Percentiles rank a stretch among this genome's conserved stretches.
Conservation (phyloP, 2,888 invertebrate species). For the Temnothorax ravouxi region DNA sequence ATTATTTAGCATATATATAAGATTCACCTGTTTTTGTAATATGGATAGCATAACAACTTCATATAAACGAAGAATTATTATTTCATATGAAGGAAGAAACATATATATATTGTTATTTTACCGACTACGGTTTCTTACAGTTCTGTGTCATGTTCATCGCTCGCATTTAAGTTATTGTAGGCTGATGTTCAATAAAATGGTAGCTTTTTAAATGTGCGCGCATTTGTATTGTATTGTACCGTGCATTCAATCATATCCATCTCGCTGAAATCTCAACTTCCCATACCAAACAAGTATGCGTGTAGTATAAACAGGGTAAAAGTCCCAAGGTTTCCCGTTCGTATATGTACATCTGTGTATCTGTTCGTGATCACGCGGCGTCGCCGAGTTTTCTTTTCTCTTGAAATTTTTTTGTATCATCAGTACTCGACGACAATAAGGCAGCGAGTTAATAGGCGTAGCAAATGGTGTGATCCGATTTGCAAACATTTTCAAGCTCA, state of each 20-base stretch:
- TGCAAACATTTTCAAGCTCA: not conserved
- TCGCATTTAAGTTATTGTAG: slow-evolving; percentile 28
- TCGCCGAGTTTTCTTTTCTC: slow-evolving; percentile 40
- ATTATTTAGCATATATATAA: slow-evolving; percentile 21
- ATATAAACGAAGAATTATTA: slow-evolving; percentile 2
- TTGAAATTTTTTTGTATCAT: slow-evolving; percentile 40
- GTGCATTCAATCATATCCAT: not conserved
- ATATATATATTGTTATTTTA: not conserved
- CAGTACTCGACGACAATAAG: slow-evolving; percentile 2
- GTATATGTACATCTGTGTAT: slow-evolving; percentile 21
- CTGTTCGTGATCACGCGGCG: slow-evolving; percentile 10
- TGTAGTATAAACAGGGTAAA: not conserved
- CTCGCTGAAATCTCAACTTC: not conserved
- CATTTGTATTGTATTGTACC: not conserved
- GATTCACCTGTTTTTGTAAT: not conserved
- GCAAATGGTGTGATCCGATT: slow-evolving; percentile 10
- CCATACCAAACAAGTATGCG: not conserved
- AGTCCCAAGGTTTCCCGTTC: not conserved
- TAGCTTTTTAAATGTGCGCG: slow-evolving; percentile 19
- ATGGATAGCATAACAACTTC: not conserved
- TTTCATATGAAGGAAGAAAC: not conserved
- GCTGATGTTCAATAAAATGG: slow-evolving; percentile 31
- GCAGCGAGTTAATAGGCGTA: slow-evolving; percentile 45
- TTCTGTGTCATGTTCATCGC: not conserved
- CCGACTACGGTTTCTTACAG: not conserved